Evolutionary conservation across 1,140 invertebrate species (phyloP).

Genomic region (Laupala kohalensis): DNA sequence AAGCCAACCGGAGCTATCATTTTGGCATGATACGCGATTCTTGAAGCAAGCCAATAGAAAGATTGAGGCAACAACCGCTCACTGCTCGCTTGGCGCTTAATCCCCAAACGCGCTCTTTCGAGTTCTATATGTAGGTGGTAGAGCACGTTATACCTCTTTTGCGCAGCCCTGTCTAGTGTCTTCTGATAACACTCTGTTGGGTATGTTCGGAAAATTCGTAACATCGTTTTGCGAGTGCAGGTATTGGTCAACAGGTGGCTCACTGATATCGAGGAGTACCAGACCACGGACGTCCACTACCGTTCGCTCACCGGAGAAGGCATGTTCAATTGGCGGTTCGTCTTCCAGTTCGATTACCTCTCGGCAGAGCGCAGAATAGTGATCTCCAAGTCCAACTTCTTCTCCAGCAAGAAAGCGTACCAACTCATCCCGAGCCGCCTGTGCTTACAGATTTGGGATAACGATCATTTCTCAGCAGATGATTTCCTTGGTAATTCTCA

Average conservation of each 20-base stretch:
- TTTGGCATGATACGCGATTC: too few species aligned
- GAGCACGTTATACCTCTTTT: too few species aligned
- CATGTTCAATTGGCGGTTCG: conserved; percentile 84
- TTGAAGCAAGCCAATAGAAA: too few species aligned
- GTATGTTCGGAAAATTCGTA: too few species aligned
- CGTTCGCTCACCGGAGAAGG: conserved; percentile 66
- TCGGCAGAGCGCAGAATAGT: conserved; percentile 65
- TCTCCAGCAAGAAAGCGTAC: conserved; percentile 47
- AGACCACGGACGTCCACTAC: conserved; percentile 72
- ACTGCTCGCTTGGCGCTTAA: too few species aligned
- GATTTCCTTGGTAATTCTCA: conserved; percentile 50
- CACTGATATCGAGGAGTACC: conserved; percentile 47
- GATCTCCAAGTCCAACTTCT: conserved; percentile 33
- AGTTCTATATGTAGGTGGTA: too few species aligned
- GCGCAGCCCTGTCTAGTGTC: too few species aligned
- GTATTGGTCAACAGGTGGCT: conserved; percentile 68
- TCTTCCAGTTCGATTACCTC: conserved; percentile 69
- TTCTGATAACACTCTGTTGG: too few species aligned
- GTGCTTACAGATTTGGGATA: conserved; percentile 58
- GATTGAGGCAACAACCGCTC: too few species aligned
- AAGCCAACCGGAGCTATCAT: too few species aligned
- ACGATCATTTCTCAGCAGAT: conserved; percentile 59
- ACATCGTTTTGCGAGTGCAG: too few species aligned
- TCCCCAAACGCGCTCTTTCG: too few species aligned
- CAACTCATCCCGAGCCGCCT: conserved; percentile 49